Evolutionary conservation across 1,140 invertebrate species (phyloP).

Genomic region (Kradibia gibbosae): DNA sequence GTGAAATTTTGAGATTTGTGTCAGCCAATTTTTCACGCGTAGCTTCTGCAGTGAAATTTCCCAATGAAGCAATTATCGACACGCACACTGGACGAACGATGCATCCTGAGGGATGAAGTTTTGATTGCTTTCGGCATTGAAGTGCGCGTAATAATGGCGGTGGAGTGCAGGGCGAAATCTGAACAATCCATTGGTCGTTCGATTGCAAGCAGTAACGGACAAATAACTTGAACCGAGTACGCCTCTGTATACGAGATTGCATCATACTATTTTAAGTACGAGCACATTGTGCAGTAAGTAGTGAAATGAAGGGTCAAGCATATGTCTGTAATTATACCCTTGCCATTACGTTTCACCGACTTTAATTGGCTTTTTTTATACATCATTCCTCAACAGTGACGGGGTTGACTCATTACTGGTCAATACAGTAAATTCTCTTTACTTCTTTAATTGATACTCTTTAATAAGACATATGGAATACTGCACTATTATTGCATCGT

Average conservation of each 20-base stretch:
- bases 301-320: not conserved
- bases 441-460: not conserved
- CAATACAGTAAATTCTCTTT: not conserved
- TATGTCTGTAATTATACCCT: slow-evolving; percentile 29
- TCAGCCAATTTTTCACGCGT: too few species aligned
- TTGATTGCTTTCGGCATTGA: too few species aligned
- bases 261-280: slow-evolving; percentile 6
- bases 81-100: too few species aligned
- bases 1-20: too few species aligned
- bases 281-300: not conserved
- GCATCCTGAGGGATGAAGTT: too few species aligned
- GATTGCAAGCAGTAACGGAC: not conserved
- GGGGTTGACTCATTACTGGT: slow-evolving; percentile 17
- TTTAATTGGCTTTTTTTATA: slow-evolving; percentile 35
- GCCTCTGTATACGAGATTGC: too few species aligned
- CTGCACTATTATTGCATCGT: not conserved
- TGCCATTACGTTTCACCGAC: slow-evolving; percentile 21
- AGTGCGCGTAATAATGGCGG: not conserved
- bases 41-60: too few species aligned
- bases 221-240: not conserved
- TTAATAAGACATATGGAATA: not conserved
- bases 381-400: not conserved
- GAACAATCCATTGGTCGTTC: too few species aligned
- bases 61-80: too few species aligned
- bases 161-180: not conserved